Conservation (phyloP, 2,797 vertebrate genomes). For the Typhlichthys subterraneus region DNA sequence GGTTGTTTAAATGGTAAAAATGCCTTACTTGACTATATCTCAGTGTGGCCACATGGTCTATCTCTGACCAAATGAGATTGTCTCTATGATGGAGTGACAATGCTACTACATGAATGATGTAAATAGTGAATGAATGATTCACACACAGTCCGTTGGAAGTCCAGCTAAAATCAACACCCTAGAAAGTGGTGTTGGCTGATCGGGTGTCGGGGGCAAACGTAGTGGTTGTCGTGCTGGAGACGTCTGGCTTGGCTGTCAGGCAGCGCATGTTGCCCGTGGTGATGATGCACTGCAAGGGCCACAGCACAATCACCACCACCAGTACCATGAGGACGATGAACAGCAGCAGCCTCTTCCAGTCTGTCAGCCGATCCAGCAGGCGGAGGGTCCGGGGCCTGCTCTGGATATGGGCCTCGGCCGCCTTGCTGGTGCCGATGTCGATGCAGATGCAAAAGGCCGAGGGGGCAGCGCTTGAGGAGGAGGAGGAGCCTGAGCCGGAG, state of each 20-base stretch:
- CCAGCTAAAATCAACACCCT: neutral
- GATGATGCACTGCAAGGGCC: constrained; percentile 91
- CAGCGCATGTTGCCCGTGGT: constrained; percentile 87
- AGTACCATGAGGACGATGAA: constrained; percentile 79
- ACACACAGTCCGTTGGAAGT: constrained; percentile 11
- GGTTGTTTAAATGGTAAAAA: no score
- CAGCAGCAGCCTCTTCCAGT: constrained; percentile 87
- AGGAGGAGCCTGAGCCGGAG: neutral
- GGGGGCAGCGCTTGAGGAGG: constrained; percentile 12
- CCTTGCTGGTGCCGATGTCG: constrained; percentile 85
- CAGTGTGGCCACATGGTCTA: no score
- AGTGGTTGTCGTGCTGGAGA: accelerated
- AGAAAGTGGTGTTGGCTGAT: neutral
- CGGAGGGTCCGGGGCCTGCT: constrained; percentile 5
- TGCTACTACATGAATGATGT: no score
- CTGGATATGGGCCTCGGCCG: constrained; percentile 17
- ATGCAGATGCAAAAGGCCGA: constrained; percentile 81
- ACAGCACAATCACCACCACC: constrained; percentile 85
- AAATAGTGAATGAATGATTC: neutral
- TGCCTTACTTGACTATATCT: no score
- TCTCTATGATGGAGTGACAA: no score
- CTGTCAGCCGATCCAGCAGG: constrained; percentile 66
- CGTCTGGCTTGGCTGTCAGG: neutral
- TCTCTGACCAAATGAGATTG: no score
- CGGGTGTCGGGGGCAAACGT: neutral